Base-by-base conservation (phyloP, 2,113 vertebrate genomes). In the Antechinus flavipes region DNA sequence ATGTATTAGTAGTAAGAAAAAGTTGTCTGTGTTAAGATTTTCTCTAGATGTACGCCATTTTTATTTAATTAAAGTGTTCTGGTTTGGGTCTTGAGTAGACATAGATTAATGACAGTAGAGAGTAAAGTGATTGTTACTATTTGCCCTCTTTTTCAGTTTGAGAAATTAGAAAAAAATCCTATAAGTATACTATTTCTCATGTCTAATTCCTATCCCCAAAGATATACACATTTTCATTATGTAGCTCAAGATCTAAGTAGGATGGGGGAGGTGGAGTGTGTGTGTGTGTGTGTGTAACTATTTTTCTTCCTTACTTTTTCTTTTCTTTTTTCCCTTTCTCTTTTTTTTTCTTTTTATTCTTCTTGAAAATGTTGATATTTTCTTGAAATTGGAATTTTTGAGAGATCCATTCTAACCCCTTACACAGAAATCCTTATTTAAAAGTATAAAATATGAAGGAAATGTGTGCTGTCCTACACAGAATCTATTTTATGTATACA, bases 281-380 rank as follows among this genome's bases (percentile, higher is more conserved):
- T 68, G 90, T 49, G 7, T 42, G 7, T 42, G 19, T 54, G 50
- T 49, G n/a, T 68, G 90, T 49, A 7, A 68, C 30, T 55, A 93
- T 93, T 94, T 93, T 94, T 42, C 54, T 95, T 47, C 11, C 35
- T 53, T n/a, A 12, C 56, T 91, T 95, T 9, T n/a, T 95, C 42
- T 54, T 27, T 46, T 46, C 9, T 58, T 89, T 50, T 91, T 23
- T 19, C 27, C 50, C 56, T 93, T 93, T 11, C 19, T 76, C 30
- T 76, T 5, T 30, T n/a, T n/a, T 76, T 76, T 14, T 35, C 12
- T 23, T 42, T 84, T 84, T 19, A 1, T 76, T n/a, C 1, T 76
- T 76, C 35, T 84, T 52, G 50, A 52, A 52, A 52, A 52, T 52
- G 50, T 52, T 52, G 50, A 52, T 52, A 10, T 52, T 52, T 52